Conservation (phyloP, 2,888 invertebrate genomes). For the Mamestra brassicae region DNA sequence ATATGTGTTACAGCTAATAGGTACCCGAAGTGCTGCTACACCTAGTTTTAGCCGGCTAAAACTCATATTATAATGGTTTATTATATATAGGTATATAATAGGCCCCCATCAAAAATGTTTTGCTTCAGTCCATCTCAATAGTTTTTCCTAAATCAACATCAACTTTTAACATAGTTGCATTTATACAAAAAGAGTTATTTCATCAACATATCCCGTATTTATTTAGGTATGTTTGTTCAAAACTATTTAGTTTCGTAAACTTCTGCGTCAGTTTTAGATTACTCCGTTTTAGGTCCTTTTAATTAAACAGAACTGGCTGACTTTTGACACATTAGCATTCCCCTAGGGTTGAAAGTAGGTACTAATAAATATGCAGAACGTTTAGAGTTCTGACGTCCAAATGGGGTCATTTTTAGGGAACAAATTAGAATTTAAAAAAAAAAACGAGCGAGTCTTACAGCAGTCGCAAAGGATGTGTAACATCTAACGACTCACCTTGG, state of each 20-base stretch:
- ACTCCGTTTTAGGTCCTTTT: not conserved
- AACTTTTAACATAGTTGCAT: slow-evolving; percentile 10
- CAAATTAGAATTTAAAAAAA: too few species aligned
- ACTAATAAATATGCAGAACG: slow-evolving; percentile 7
- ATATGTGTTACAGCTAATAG: too few species aligned
- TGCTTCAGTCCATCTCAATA: not conserved
- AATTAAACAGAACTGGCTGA: slow-evolving; percentile 25
- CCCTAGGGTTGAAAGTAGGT: not conserved
- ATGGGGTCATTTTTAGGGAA: too few species aligned
- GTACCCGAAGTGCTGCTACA: too few species aligned
- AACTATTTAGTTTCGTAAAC: slow-evolving; percentile 16
- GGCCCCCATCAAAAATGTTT: not conserved
- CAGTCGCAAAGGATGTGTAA: too few species aligned
- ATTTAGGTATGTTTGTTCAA: slow-evolving; percentile 26
- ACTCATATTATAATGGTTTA: too few species aligned
- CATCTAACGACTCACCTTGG: too few species aligned
- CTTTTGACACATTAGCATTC: slow-evolving; percentile 14
- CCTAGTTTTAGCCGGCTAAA: too few species aligned
- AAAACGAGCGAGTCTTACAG: too few species aligned
- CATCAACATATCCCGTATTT: slow-evolving; percentile 14
- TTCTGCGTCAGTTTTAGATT: not conserved
- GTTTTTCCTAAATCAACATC: slow-evolving; percentile 21
- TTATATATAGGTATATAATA: too few species aligned
- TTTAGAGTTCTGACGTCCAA: not conserved
- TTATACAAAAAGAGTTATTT: slow-evolving; percentile 5